Evolutionary conservation across 2,888 invertebrate species (phyloP), one percentile per base, ranked within the genome.

Genomic region (Hermaeophaga mercurialis): DNA sequence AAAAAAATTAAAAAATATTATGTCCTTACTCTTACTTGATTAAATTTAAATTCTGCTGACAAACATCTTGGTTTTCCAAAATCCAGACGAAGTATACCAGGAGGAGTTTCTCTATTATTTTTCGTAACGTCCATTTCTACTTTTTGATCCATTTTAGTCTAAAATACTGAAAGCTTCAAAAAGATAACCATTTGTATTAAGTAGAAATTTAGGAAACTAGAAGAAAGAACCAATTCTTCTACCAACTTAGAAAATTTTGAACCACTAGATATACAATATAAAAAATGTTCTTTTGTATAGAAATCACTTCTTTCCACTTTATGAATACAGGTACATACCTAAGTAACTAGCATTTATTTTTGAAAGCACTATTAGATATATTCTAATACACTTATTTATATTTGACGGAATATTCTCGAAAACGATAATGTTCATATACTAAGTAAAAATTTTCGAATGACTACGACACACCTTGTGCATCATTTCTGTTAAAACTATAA

Each of bases 1-100:
- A n/a, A n/a, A n/a, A n/a, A n/a, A n/a, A n/a, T n/a, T n/a, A n/a
- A n/a, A n/a, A n/a, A n/a, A n/a, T n/a, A n/a, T n/a, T n/a, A n/a
- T n/a, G n/a, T n/a, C n/a, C n/a, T n/a, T n/a, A 15, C 28, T 58
- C 56, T 26, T 71, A 75, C 74, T 69, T 73, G 38, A 9, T 54
- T 56, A 44, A 62, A 66, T 53, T 72, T 71, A 58, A 76, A 72
- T 56, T 78, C 78, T 4, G 71, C 69, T 5, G 77, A 75, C 43
- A 72, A 68, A 45, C 73, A 60, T 33, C 75, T 66, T 5, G 74
- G 71, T 60, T 74, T 78, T 19, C 68, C 69, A 41, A 73, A 66
- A 61, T 79, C 78, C 48, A 78, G 65, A 14, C 78, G 67, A 9
- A 80, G 70, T 47, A 80, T 80, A 38, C 80, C 78, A 12, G 70